Base-by-base conservation (phyloP, 2,113 vertebrate species). In the Mandrillus leucophaeus region DNA sequence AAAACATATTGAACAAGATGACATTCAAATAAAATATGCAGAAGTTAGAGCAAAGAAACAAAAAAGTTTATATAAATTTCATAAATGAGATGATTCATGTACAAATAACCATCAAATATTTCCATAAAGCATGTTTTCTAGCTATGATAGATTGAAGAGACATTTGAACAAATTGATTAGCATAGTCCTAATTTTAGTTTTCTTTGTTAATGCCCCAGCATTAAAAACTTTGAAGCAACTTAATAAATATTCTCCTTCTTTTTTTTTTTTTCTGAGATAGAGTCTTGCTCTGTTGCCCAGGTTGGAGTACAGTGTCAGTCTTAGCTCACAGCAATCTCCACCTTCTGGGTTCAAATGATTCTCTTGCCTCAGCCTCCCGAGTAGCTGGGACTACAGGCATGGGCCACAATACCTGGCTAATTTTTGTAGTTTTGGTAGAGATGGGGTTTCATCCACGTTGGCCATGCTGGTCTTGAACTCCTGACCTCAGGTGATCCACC, bases 1-100 rank as follows among this genome's bases (percentile, higher is more conserved):
- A 52, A 93, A 96, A 89, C 20, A 8, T 93, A 61, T 89, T 93
- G 68, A 90, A 93, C 25, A 89, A 50, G 87, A 40, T 84, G 61
- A 10, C 72, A 72, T 55, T 85, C 17, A 14, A 76, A 90, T 57
- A 61, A 90, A 72, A 61, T 45, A 61, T 55, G 32, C 50, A 45
- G 61, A 61, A 61, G 79, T 90, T 90, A 85, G 43, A 85, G 59
- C 18, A 70, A 93, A 43, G 72, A 85, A 96, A 84, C 59, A 89
- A 83, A 76, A 92, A 32, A 3, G 57, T 78, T 79, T 70, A 78
- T 8, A 45, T 57, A 59, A 45, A 78, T 90, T 68, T 90, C 11
- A 45, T 55, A 83, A 75, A 55, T 78, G 43, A 90, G 8, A 79
- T 50, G 45, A 78, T 59, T 72, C 30, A 57, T 45, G 23, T 68